These are phyloP conservation scores for Unio delphinus DNA, from an alignment of 2,888 invertebrate genomes.

Conservation along the genomic window DNA sequence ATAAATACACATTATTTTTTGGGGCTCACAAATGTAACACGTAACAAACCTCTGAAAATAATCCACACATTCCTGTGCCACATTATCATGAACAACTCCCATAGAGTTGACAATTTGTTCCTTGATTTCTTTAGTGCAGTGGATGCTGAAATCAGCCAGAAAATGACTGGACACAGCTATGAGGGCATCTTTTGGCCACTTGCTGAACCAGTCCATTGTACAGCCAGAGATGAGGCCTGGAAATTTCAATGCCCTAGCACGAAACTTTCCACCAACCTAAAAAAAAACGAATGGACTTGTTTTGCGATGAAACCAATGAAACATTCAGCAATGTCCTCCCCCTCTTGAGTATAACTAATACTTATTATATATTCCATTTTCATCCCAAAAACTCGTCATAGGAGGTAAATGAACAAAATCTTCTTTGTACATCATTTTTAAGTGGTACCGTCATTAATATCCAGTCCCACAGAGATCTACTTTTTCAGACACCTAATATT, in stretches of 20 bases:
- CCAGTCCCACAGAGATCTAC: no score
- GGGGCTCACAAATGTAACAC: background rate
- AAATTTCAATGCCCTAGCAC: slow-evolving; percentile 68
- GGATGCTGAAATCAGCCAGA: slow-evolving; percentile 60
- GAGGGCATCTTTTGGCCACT: slow-evolving; percentile 69
- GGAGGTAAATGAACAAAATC: no score
- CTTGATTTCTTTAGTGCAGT: slow-evolving; percentile 54
- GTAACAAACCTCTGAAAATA: slow-evolving; percentile 64
- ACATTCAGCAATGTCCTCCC: no score
- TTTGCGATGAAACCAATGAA: background rate
- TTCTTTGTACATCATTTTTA: no score
- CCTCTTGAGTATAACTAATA: no score
- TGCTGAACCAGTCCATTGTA: slow-evolving; percentile 71
- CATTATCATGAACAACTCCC: slow-evolving; percentile 67
- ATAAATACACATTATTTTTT: background rate
- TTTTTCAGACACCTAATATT: no score
- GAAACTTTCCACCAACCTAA: slow-evolving; percentile 66
- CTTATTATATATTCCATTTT: no score
- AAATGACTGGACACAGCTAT: slow-evolving; percentile 68
- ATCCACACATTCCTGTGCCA: slow-evolving; percentile 57
- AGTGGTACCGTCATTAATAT: no score
- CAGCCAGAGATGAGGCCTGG: slow-evolving; percentile 71
- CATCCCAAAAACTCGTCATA: no score
- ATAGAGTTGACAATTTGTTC: slow-evolving; percentile 61
- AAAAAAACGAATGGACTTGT: slow-evolving; percentile 6